phyloP scores from a whole-genome alignment of 2,888 invertebrate species.

The Drosophila kokeensis region DNA sequence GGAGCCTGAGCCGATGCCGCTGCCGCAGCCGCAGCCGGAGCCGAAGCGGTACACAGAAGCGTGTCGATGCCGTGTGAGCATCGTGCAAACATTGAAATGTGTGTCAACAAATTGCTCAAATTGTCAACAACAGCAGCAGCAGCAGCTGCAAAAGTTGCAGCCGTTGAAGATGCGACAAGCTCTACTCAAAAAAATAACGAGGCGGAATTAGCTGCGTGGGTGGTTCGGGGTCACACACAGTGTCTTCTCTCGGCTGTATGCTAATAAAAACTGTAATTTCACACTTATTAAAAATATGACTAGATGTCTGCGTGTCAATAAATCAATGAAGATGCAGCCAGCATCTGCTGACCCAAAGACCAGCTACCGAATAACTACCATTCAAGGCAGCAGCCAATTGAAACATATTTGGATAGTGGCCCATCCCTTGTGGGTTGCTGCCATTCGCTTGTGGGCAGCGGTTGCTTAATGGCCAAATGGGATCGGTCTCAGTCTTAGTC shows the following conservation, averaged over 20 bases:
- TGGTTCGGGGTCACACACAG: slow-evolving; percentile 19
- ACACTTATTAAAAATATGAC: neutral
- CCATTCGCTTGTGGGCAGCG: neutral
- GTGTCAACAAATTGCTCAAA: slow-evolving; percentile 75
- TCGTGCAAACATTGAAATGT: slow-evolving; percentile 59
- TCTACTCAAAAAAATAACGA: slow-evolving; percentile 22
- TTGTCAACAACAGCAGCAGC: slow-evolving; percentile 9
- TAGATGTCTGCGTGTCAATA: neutral
- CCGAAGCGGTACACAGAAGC: slow-evolving; percentile 32
- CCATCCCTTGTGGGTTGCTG: slow-evolving; percentile 3
- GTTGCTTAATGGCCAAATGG: neutral
- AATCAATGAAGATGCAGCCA: slow-evolving; percentile 22
- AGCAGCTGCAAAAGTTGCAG: slow-evolving; percentile 15
- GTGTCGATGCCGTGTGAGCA: slow-evolving; percentile 57
- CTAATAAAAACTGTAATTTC: slow-evolving; percentile 31
- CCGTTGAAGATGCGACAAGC: slow-evolving; percentile 24
- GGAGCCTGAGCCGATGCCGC: neutral
- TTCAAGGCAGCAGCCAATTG: slow-evolving; percentile 35
- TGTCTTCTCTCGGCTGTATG: neutral
- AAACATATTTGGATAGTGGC: slow-evolving; percentile 24
- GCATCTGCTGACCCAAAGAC: slow-evolving; percentile 7
- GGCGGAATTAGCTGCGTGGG: slow-evolving; percentile 16
- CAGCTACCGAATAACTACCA: slow-evolving; percentile 24
- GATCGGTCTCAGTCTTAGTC: neutral
- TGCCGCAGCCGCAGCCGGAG: neutral